Evolutionary conservation across 2,888 invertebrate species (phyloP).

Genomic region (Alcis repandata): DNA sequence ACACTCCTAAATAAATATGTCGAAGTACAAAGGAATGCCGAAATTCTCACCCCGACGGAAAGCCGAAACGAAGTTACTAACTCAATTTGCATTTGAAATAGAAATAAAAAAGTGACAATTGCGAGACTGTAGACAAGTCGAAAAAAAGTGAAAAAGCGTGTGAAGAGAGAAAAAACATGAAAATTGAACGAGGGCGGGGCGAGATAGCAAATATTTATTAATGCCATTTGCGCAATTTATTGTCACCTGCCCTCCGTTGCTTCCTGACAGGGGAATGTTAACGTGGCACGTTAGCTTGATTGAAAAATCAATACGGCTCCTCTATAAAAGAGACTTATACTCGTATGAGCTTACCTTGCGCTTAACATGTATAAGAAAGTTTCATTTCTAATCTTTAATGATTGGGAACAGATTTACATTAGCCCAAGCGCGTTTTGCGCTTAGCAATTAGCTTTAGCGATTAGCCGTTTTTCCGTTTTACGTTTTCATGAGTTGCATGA

Average conservation of each 20-base stretch:
- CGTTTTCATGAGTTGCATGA: too few species aligned
- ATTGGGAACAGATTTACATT: too few species aligned
- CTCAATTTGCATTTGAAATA: constrained; percentile 73
- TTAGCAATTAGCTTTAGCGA: too few species aligned
- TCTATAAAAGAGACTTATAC: neutral
- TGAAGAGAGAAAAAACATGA: constrained; percentile 45
- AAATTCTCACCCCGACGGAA: constrained; percentile 61
- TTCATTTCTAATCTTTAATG: too few species aligned
- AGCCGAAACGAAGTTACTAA: constrained; percentile 71
- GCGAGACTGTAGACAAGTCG: constrained; percentile 45
- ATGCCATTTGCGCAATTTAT: constrained; percentile 54
- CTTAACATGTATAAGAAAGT: too few species aligned
- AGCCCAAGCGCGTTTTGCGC: too few species aligned
- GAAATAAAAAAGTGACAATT: constrained; percentile 68
- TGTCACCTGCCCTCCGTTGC: constrained; percentile 35
- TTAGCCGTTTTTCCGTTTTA: too few species aligned
- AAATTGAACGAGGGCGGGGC: constrained; percentile 53
- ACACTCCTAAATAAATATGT: constrained; percentile 21
- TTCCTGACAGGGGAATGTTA: constrained; percentile 28
- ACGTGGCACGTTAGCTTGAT: constrained; percentile 28
- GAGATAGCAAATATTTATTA: constrained; percentile 54
- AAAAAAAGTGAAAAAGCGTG: constrained; percentile 44
- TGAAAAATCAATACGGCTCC: constrained; percentile 35
- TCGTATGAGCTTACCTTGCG: neutral
- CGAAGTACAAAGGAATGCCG: constrained; percentile 54